Evolutionary conservation across 2,797 vertebrate species (phyloP).

Genomic region (Gila robusta): DNA sequence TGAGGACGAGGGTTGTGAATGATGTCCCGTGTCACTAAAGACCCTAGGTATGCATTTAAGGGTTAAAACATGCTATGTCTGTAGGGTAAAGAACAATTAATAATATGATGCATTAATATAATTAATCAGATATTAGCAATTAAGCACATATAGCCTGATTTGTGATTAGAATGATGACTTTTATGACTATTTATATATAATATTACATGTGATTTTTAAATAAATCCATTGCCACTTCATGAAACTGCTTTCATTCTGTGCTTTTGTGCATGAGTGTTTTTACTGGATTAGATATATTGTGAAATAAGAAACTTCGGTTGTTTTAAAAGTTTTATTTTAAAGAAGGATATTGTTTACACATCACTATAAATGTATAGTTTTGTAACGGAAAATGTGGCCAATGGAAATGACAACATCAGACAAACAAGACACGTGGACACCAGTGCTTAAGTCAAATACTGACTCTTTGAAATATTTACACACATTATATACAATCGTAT

Average conservation of each 20-base stretch:
- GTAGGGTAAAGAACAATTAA: not conserved
- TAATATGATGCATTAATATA: not conserved
- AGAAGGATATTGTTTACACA: not conserved
- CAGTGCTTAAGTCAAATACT: not conserved
- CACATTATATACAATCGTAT: not conserved
- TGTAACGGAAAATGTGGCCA: not conserved
- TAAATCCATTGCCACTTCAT: not conserved
- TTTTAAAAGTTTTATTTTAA: constrained; percentile 22
- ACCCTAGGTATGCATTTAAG: no score
- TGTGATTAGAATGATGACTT: not conserved
- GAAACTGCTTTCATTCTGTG: not conserved
- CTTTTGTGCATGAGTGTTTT: not conserved
- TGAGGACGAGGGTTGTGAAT: no score
- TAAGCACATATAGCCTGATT: not conserved
- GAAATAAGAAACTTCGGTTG: not conserved
- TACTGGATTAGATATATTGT: not conserved
- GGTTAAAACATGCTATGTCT: not conserved
- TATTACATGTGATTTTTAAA: not conserved
- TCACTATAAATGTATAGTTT: not conserved
- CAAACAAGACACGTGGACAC: not conserved
- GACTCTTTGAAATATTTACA: constrained; percentile 23
- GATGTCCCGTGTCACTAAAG: no score
- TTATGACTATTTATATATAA: not conserved
- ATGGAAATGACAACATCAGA: not conserved
- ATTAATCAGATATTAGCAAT: not conserved